Conservation (phyloP, 2,113 vertebrate species). For the Sterna hirundo region DNA sequence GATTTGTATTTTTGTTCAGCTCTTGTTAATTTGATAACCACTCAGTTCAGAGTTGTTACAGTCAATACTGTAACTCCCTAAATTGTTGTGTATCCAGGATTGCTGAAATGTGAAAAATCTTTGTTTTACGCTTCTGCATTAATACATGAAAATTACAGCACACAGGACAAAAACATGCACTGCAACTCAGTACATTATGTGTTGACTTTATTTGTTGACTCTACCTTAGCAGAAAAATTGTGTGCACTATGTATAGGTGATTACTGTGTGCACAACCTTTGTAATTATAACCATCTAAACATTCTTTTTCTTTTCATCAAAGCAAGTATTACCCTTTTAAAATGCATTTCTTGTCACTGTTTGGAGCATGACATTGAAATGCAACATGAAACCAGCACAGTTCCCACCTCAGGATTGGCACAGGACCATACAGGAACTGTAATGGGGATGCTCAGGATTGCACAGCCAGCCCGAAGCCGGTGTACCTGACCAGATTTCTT, state of each 20-base stretch:
- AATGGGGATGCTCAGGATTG: not conserved
- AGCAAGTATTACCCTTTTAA: not conserved
- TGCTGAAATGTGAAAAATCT: conserved; percentile 20
- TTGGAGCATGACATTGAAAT: not conserved
- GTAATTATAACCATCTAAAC: not conserved
- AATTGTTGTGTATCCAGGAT: not conserved
- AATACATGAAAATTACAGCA: not conserved
- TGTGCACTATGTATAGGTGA: not conserved
- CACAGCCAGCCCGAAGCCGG: not conserved
- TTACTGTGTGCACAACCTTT: not conserved
- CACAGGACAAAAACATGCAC: not conserved
- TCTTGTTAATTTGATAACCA: conserved; percentile 37
- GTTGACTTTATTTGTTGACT: conserved; percentile 7
- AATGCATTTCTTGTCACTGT: not conserved
- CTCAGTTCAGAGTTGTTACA: not conserved
- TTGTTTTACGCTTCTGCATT: not conserved
- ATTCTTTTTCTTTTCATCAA: not conserved
- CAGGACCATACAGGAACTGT: fast-evolving
- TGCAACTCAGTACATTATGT: not conserved
- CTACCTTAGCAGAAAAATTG: not conserved
- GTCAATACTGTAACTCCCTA: not conserved
- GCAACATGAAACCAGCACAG: too few species aligned
- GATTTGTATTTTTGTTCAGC: conserved; percentile 52
- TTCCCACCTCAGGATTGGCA: not conserved
- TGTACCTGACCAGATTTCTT: not conserved